These are phyloP conservation scores for Caenorhabditis briggsae DNA, from an alignment of 1,140 invertebrate genomes.

Conservation along the genomic window DNA sequence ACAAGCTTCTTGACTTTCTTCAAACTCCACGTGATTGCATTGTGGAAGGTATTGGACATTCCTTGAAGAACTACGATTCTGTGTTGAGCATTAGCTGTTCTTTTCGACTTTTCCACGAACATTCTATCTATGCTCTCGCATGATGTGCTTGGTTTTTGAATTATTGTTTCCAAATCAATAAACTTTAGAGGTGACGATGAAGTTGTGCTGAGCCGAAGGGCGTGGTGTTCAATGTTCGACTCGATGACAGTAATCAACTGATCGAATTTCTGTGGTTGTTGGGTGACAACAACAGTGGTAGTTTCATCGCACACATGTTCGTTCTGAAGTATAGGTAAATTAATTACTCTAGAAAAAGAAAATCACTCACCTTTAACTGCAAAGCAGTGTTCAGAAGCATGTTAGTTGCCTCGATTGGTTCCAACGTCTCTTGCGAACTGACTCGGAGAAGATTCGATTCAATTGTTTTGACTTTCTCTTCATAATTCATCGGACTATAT, in stretches of 20 bases:
- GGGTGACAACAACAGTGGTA: conserved; percentile 53
- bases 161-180: conserved; percentile 63
- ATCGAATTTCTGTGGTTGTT: conserved; percentile 54
- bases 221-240: conserved; percentile 47
- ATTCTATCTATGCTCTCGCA: conserved; percentile 46
- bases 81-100: conserved; percentile 62
- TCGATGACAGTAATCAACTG: conserved; percentile 62
- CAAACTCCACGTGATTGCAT: conserved; percentile 65
- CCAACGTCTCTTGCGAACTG: conserved; percentile 6
- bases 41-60: conserved; percentile 59
- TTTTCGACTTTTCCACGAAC: conserved; percentile 42
- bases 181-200: conserved; percentile 65
- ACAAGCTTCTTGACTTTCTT: conserved; percentile 58
- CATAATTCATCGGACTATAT: conserved; percentile 41
- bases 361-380: conserved; percentile 52
- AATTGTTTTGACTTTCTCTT: conserved; percentile 51
- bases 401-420: conserved; percentile 56
- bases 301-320: conserved; percentile 56
- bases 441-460: conserved; percentile 36
- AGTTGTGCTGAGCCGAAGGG: conserved; percentile 1
- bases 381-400: conserved; percentile 55
- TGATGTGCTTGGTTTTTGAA: conserved; percentile 62
- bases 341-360: not conserved
- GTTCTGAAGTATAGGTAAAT: conserved; percentile 47
- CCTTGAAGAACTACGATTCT: conserved; percentile 64